Evolutionary conservation across 2,888 invertebrate species (phyloP).

Genomic region (Matsumyia berberina): DNA sequence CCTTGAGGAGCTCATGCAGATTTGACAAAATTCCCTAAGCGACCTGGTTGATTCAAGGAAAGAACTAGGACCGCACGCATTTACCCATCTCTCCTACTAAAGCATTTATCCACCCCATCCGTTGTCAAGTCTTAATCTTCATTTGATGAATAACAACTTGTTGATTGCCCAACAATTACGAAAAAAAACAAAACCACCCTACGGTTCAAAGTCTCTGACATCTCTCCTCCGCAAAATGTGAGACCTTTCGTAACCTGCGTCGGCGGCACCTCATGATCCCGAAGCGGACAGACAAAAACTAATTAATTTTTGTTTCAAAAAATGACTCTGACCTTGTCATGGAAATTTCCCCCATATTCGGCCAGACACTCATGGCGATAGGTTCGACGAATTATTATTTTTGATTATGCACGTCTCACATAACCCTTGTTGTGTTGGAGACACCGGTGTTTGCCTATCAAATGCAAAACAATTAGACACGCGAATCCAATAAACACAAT

Average conservation of each 20-base stretch:
- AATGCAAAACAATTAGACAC: background rate
- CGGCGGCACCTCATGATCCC: background rate
- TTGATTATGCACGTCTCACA: background rate
- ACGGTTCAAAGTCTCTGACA: background rate
- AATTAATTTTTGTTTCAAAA: background rate
- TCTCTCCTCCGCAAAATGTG: background rate
- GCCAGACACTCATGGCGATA: slow-evolving; percentile 13
- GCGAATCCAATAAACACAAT: background rate
- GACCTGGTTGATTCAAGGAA: too few relatives aligned
- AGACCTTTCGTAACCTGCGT: slow-evolving; percentile 3
- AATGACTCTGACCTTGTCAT: background rate
- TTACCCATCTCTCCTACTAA: too few relatives aligned
- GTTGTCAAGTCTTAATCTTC: background rate
- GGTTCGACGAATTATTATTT: background rate
- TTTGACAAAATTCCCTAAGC: too few relatives aligned
- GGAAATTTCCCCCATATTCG: background rate
- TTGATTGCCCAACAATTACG: background rate
- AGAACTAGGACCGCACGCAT: too few relatives aligned
- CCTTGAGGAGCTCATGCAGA: too few relatives aligned
- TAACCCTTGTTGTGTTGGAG: background rate
- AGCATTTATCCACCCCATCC: too few relatives aligned
- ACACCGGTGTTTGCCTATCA: slow-evolving; percentile 5
- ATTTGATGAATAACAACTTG: background rate
- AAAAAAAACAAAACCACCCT: background rate
- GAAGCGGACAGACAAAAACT: background rate